A percentile compares a stretch with the other conserved stretches of the same genome.
phyloP scores from a whole-genome alignment of 2,888 invertebrate species.

The Acanthoscelides obtectus region DNA sequence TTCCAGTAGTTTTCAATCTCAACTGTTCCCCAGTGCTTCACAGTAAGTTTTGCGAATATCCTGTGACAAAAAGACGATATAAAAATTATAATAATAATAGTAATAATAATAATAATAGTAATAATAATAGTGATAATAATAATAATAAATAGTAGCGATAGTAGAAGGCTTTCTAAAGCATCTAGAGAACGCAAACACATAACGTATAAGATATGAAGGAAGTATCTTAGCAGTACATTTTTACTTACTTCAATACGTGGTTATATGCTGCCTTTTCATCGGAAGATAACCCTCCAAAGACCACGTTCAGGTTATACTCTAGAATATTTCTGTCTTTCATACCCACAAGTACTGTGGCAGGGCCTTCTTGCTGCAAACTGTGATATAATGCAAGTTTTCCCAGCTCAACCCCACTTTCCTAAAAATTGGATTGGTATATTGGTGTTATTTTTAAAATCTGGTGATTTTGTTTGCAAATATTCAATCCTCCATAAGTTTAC shows the following conservation, averaged over 20 bases:
- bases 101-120: too few relatives aligned
- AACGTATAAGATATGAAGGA: too few relatives aligned
- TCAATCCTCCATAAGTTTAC: too few relatives aligned
- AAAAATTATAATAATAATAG: too few relatives aligned
- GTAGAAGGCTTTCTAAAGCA: too few relatives aligned
- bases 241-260: constrained; percentile 33
- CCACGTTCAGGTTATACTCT: constrained; percentile 59
- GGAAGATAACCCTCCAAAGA: constrained; percentile 59
- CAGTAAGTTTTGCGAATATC: constrained; percentile 48
- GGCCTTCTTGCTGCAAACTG: constrained; percentile 56
- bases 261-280: constrained; percentile 59
- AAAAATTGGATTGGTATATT: too few relatives aligned
- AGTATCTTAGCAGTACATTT: too few relatives aligned
- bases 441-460: too few relatives aligned
- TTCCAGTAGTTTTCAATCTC: constrained; percentile 48
- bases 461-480: too few relatives aligned
- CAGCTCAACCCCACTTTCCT: constrained; percentile 60
- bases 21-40: constrained; percentile 61
- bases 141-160: too few relatives aligned
- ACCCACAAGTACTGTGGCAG: constrained; percentile 71
- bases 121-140: too few relatives aligned
- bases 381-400: constrained; percentile 69
- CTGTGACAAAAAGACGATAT: constrained; percentile 37
- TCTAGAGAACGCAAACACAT: too few relatives aligned
- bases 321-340: constrained; percentile 65